Percentiles rank a stretch among this genome's conserved stretches.
These are phyloP conservation scores for Anolis apletophallus DNA, from an alignment of 2,797 vertebrate genomes.

Conservation along the genomic window DNA sequence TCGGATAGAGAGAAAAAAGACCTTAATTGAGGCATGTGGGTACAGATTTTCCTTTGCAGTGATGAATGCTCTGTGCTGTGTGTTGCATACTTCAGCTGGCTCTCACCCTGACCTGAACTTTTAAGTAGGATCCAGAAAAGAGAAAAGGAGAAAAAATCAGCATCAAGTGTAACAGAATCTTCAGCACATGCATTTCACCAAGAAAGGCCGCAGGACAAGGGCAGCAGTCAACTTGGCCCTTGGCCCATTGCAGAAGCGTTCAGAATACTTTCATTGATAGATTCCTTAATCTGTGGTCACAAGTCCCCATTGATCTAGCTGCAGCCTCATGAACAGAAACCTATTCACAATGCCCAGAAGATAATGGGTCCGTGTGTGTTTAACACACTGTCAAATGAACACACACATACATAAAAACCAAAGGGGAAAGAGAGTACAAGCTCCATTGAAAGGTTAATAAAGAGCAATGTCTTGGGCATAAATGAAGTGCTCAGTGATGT, in stretches of 20 bases:
- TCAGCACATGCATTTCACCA: conserved; percentile 28
- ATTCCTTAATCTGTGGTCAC: conserved; percentile 38
- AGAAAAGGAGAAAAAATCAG: neutral
- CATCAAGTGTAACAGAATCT: conserved; percentile 36
- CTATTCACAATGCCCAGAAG: conserved; percentile 3
- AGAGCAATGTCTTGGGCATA: neutral
- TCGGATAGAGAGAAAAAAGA: conserved; percentile 59
- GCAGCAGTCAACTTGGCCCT: conserved; percentile 23
- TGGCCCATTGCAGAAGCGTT: conserved; percentile 21
- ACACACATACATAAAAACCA: neutral
- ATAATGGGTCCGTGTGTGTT: neutral
- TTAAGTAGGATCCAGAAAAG: neutral
- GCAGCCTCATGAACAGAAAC: neutral
- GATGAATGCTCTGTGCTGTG: conserved; percentile 42
- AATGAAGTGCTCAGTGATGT: neutral
- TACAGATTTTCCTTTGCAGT: conserved; percentile 46
- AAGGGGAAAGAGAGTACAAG: neutral
- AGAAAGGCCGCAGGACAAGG: conserved; percentile 33
- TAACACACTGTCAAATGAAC: neutral
- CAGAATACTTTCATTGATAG: conserved; percentile 38
- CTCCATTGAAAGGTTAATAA: neutral
- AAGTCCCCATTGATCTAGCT: neutral
- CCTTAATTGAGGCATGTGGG: conserved; percentile 65
- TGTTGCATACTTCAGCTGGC: conserved; percentile 30
- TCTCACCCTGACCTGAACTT: conserved; percentile 49